Conservation (phyloP, 1,140 invertebrate genomes). For the Holcopasites calliopsidis region DNA sequence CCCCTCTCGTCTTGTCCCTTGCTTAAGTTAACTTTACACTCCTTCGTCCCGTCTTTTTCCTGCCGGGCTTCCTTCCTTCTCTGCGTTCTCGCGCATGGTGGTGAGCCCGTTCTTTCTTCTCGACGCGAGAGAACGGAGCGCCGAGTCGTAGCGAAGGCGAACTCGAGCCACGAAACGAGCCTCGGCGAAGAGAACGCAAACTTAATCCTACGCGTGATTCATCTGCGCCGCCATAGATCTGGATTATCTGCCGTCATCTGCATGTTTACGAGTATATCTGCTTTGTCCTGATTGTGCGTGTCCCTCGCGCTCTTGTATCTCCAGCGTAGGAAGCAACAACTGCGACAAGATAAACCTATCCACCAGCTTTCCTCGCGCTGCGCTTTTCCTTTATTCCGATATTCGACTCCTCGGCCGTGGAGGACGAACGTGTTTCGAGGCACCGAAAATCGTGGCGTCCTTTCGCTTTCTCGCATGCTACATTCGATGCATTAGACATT, state of each 20-base stretch:
- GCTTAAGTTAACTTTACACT: slow-evolving; percentile 71
- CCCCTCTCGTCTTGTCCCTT: slow-evolving; percentile 69
- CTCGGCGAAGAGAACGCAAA: slow-evolving; percentile 65
- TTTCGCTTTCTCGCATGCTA: neutral
- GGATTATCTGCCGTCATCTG: slow-evolving; percentile 75
- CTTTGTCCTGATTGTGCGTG: slow-evolving; percentile 63
- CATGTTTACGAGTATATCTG: slow-evolving; percentile 71
- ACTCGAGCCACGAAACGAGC: slow-evolving; percentile 52
- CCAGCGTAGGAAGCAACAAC: slow-evolving; percentile 53
- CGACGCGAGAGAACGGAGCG: neutral
- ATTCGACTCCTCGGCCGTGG: slow-evolving; percentile 11
- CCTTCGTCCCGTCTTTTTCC: slow-evolving; percentile 41
- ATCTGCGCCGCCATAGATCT: slow-evolving; percentile 67
- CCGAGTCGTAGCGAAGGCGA: slow-evolving; percentile 13
- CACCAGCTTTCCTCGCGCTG: neutral
- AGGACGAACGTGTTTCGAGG: too few relatives aligned
- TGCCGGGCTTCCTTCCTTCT: slow-evolving; percentile 21
- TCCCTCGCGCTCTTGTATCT: slow-evolving; percentile 35
- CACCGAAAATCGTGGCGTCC: rapidly evolving
- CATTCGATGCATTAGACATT: too few relatives aligned
- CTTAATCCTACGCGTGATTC: slow-evolving; percentile 71
- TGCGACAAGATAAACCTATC: slow-evolving; percentile 36
- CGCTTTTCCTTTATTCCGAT: slow-evolving; percentile 26
- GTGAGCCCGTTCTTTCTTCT: slow-evolving; percentile 5
- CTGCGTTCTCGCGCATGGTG: neutral